Evolutionary conservation across 1,140 invertebrate species (phyloP), one percentile per base, ranked within the genome.

Genomic region (Drosophila punjabiensis): DNA sequence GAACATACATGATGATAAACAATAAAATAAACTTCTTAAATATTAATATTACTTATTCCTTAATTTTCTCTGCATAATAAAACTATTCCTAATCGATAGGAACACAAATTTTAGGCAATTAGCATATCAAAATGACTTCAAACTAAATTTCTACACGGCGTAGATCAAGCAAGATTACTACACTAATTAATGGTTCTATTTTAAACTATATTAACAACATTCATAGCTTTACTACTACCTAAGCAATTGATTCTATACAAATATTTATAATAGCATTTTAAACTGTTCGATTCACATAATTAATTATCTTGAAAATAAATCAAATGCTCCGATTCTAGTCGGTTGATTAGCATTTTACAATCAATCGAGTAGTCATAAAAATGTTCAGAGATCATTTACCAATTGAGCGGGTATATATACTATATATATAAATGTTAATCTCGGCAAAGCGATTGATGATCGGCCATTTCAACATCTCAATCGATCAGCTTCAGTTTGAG

Each of bases 391-490:
- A 74, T 74, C 70, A 74, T 74, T 74, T 74, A 74, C 28, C 70
- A 61, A 73, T 61, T 74, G 67, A 32, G 43, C 8, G 7, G 35
- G 16, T 52, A 52, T 30, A 52, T 33, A 13, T 11, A 47, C 1
- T 11, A 47, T 32, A 14, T 14, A 30, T 73, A 73, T 52, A 45
- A 67, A 74, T 74, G 68, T 43, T 73, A 73, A 73, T 48, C 28
- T 41, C 45, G 13, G 13, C 69, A 32, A 28, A 35, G n/a, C 55
- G 71, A 74, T 74, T 74, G 71, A 74, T 74, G 53, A 74, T 74
- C 71, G 58, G 24, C 55, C 47, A 45, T 74, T 74, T 61, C 30
- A 70, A 78, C 65, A 70, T 62, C 76, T 79, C 66, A 79, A 79
- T 79, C 66, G 76, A 79, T 77, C 62, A 58, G 45, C 67, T 30